Evolutionary conservation across 2,888 invertebrate species (phyloP).

Genomic region (Deilephila porcellus): DNA sequence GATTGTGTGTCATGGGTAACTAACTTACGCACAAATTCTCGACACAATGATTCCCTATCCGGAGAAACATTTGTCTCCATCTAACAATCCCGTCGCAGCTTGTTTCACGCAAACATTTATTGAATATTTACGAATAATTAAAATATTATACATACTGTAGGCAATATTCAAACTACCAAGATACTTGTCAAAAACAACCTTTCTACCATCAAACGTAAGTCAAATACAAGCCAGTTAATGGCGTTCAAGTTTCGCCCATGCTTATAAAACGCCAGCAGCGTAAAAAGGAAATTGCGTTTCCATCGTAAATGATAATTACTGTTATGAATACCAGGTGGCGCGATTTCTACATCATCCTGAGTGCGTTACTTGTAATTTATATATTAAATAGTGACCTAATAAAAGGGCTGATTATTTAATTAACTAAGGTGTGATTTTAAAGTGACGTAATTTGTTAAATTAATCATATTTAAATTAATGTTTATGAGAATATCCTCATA

Average conservation of each 20-base stretch:
- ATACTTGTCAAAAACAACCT: background rate
- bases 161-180: background rate
- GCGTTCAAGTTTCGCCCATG: slow-evolving; percentile 38
- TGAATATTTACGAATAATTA: no score
- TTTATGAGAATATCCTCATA: no score
- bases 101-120: no score
- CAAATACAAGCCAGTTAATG: slow-evolving; percentile 17
- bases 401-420: background rate
- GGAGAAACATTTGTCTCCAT: background rate
- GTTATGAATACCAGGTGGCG: slow-evolving; percentile 49
- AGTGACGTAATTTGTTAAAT: no score
- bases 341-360: slow-evolving; percentile 56
- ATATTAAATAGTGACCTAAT: background rate
- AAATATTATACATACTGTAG: background rate
- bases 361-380: slow-evolving; percentile 30
- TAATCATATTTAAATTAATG: no score
- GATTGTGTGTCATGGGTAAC: no score
- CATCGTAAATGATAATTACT: slow-evolving; percentile 62
- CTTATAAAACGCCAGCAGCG: slow-evolving; percentile 46
- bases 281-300: slow-evolving; percentile 63
- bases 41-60: background rate
- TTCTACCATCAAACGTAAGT: slow-evolving; percentile 2
- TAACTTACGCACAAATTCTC: no score
- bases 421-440: no score
- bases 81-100: no score